Base-by-base conservation (phyloP, 2,888 invertebrate species). In the Pterobdella sp. region DNA sequence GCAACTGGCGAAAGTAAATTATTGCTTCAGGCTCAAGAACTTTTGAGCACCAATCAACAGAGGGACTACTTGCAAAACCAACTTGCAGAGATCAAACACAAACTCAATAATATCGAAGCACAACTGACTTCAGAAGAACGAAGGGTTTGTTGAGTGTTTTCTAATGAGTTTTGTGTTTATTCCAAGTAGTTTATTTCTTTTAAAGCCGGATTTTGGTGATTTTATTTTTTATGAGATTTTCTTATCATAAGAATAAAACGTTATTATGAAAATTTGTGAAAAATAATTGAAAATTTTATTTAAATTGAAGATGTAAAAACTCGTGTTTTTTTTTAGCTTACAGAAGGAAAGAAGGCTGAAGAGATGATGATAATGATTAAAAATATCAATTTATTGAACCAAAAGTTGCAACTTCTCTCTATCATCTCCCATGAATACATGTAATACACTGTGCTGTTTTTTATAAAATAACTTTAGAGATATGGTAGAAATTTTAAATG, bases 11-110 rank as follows among this genome's bases (percentile, higher is more conserved):
- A 56, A n/a, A 3, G 3, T 22, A 34, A 32, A 18, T 31, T 68
- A 18, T 63, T 49, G 29, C 2, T 63, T 36, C 52, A 56, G 42
- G 71, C 29, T 26, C 56, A 73, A 49, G 68, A 67, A 26, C 14
- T 64, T 26, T 18, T n/a, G 22, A 35, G 10, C 64, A 37, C 70
- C 2, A 65, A 70, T 18, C 37, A 63, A 10, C 73, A 67, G 71
- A 72, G 56, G 70, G 56, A 52, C 63, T 18, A 2, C 26, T 49
- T 69, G 31, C 68, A 66, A 35, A 73, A 31, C 34, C 42, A 73
- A 26, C 68, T 68, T 4, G 1, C 35, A 1, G 52, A 73, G 22
- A 35, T 68, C 68, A 65, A 56, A 52, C 18, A 22, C 35, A 32
- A 56, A 35, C 68, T 68, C 34, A 7, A 60, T n/a, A 56, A n/a